Base-by-base conservation (phyloP, 2,888 invertebrate genomes). In the Noctua janthe region DNA sequence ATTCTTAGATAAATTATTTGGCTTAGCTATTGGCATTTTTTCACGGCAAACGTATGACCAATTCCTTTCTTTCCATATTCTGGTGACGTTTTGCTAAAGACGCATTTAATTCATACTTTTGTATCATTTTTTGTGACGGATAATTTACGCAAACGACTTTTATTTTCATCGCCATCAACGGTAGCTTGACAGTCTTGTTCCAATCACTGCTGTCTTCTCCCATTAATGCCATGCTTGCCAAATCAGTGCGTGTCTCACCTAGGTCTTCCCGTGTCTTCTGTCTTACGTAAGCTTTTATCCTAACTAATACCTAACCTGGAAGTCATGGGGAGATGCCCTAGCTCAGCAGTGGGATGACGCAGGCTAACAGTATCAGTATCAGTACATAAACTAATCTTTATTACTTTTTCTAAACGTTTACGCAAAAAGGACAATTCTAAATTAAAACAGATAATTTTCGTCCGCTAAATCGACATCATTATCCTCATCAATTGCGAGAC, bases 11-110 rank as follows among this genome's bases (percentile, higher is more conserved):
- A 82, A 71, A 71, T 82, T 62, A 39, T 73, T 49, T 43, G 66
- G 39, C 23, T 51, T 59, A 35, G 70, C 70, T 83, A 70, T 51
- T 29, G n/a, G 1, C 1, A 82, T 56, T 64, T 47, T 47, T 80
- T 29, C 64, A 35, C 17, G 51, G n/a, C 3, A 6, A 29, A 29
- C 29, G 29, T 29, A 29, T 29, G 29, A 29, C 29, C 29, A 1
- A 13, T 49, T 59, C 3, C 3, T 29, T n/a, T 62, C 15, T 15
- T 39, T 10, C 6, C 29, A 8, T 66, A 43, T 23, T 54, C 17
- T 29, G 39, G 15, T 23, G 17, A 49, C 11, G 17, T 17, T 56
- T 13, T 51, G 29, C 29, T 74, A 3, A 17, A 23, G 15, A 23
- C 43, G 43, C 8, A 75, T 54, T 56, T 47, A 3, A 17, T 15